phyloP scores from a whole-genome alignment of 2,888 invertebrate genomes.

The Exephanes ischioxanthus region DNA sequence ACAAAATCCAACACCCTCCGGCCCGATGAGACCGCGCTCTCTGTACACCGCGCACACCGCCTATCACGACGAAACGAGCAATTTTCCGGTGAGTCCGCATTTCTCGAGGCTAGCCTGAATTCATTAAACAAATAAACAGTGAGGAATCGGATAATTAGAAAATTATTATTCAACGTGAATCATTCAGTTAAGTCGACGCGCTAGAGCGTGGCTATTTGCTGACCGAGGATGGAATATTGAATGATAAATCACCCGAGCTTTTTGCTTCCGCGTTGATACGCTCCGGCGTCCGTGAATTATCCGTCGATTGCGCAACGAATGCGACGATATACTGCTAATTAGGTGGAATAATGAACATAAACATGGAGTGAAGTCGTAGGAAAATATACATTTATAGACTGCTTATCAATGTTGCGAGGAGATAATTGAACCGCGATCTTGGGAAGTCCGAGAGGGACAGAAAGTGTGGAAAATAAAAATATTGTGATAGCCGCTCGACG shows the following conservation, averaged over 20 bases:
- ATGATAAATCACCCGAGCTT: slow-evolving; percentile 25
- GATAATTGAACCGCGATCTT: slow-evolving; percentile 2
- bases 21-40: slow-evolving; percentile 88
- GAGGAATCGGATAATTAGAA: slow-evolving; percentile 10
- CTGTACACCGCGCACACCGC: slow-evolving; percentile 89
- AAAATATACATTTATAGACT: not conserved
- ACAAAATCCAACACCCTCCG: slow-evolving; percentile 68
- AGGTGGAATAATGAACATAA: slow-evolving; percentile 2
- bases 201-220: slow-evolving; percentile 2
- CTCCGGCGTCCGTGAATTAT: slow-evolving; percentile 32
- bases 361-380: not conserved
- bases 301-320: slow-evolving; percentile 29
- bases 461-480: not conserved
- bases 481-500: not conserved
- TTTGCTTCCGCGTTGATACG: slow-evolving; percentile 38
- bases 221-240: slow-evolving; percentile 15
- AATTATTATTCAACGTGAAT: slow-evolving; percentile 4
- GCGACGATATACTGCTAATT: slow-evolving; percentile 11
- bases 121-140: slow-evolving; percentile 2
- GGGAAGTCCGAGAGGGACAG: not conserved
- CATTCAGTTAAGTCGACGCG: not conserved
- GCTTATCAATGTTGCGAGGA: not conserved
- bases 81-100: slow-evolving; percentile 76
- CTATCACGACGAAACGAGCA: slow-evolving; percentile 84
- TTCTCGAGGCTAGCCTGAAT: not conserved